Evolutionary conservation across 2,888 invertebrate species (phyloP).

Genomic region (Catocala sponsa): DNA sequence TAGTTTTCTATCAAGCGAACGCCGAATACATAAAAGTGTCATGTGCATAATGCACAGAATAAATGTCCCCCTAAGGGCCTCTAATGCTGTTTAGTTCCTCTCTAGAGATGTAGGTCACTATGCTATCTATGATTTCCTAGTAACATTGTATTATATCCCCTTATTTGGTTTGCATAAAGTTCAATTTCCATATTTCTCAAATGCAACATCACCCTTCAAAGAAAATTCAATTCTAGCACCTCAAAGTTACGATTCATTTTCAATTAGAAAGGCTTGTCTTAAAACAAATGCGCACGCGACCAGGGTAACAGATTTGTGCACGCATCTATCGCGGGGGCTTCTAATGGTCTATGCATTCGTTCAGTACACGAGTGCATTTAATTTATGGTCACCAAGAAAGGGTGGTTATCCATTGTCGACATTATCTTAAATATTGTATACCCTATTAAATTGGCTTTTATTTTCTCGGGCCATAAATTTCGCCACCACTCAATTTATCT

Average conservation of each 20-base stretch:
- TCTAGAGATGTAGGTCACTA: slow-evolving; percentile 86
- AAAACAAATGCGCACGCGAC: slow-evolving; percentile 28
- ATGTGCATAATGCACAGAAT: slow-evolving; percentile 86
- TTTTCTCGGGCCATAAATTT: slow-evolving; percentile 73
- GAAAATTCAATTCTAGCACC: slow-evolving; percentile 30
- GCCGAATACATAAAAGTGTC: slow-evolving; percentile 86
- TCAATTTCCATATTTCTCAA: slow-evolving; percentile 49
- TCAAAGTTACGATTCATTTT: slow-evolving; percentile 22
- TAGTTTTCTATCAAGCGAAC: slow-evolving; percentile 72
- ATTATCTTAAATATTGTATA: slow-evolving; percentile 83
- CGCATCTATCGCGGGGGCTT: slow-evolving; percentile 73
- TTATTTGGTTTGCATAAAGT: slow-evolving; percentile 58
- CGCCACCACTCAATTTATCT: slow-evolving; percentile 56
- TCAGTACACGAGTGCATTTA: slow-evolving; percentile 73
- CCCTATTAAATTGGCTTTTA: slow-evolving; percentile 73
- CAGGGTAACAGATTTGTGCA: slow-evolving; percentile 61
- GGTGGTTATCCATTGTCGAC: slow-evolving; percentile 82
- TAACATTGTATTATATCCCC: slow-evolving; percentile 56
- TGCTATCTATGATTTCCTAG: slow-evolving; percentile 64
- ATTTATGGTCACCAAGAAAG: slow-evolving; percentile 78
- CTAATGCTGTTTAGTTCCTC: slow-evolving; percentile 80
- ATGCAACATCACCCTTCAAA: slow-evolving; percentile 17
- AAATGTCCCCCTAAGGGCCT: slow-evolving; percentile 83
- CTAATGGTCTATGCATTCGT: slow-evolving; percentile 81
- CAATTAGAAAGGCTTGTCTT: too few species aligned